phyloP scores from a whole-genome alignment of 2,888 invertebrate species.

The Yponomeuta malinellus region DNA sequence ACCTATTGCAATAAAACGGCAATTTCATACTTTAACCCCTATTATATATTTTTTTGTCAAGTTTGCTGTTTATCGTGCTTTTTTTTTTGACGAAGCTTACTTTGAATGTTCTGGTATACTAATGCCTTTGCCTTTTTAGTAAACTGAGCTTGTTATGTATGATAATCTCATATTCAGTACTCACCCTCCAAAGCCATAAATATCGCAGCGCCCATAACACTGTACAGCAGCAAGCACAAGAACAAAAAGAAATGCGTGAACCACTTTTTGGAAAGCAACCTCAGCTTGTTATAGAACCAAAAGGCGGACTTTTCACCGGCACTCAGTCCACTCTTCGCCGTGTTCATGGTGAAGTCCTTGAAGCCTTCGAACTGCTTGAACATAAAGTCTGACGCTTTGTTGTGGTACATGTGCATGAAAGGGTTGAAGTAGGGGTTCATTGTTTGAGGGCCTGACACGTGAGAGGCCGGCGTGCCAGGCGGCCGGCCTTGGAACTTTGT shows the following conservation, averaged over 20 bases:
- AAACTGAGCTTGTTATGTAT: too few species aligned
- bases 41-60: too few species aligned
- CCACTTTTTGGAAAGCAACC: constrained; percentile 87
- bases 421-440: constrained; percentile 60
- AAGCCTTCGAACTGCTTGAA: constrained; percentile 87
- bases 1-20: too few species aligned
- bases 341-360: constrained; percentile 83
- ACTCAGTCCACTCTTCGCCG: constrained; percentile 86
- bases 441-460: constrained; percentile 51
- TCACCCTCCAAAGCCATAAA: constrained; percentile 88
- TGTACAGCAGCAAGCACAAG: constrained; percentile 85
- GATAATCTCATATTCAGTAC: constrained; percentile 24
- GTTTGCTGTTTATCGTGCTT: too few species aligned
- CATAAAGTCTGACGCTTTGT: constrained; percentile 85
- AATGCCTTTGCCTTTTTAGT: too few species aligned
- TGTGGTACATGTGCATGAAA: constrained; percentile 72
- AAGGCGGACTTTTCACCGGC: constrained; percentile 89
- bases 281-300: constrained; percentile 86
- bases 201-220: constrained; percentile 86
- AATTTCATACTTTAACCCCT: too few species aligned
- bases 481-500: constrained; percentile 44
- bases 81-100: too few species aligned
- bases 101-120: too few species aligned
- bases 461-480: constrained; percentile 49
- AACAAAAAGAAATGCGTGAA: constrained; percentile 92